Evolutionary conservation across 2,888 invertebrate genomes (phyloP), one percentile per base, ranked within the genome.

Genomic region (Torymus texanus): DNA sequence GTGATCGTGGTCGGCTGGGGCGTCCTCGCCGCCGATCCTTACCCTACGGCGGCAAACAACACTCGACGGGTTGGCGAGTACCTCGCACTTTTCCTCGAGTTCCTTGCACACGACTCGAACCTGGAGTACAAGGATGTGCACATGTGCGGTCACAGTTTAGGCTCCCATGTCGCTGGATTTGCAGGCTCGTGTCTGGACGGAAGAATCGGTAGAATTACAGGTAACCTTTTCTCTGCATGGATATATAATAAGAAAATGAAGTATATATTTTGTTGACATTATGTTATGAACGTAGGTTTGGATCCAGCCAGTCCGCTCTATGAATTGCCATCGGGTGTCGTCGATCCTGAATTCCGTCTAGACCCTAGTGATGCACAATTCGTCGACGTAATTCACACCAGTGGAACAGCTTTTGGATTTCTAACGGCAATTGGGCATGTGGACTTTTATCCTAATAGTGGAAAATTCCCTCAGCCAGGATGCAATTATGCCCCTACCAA

Each of bases 391-490:
- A 94, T 95, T 72, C 95, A 96, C 86, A 94, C 94, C 0, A 93
- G 94, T 84, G 93, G 92, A 0, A 95, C 95, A 0, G 90, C 93
- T 58, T 91, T 93, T 58, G 95, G 95, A 0, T 92, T 93, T 83
- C 85, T 86, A n/a, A 84, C 87, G 21, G 92, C 94, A 4, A 91
- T 94, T 18, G 95, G 95, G 0, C 93, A 95, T 86, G 94, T 91
- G 0, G 95, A 95, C 88, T 95, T 95, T 86, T 95, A 94, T 90
- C 95, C 95, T 0, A 95, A 95, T 87, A 92, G 93, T 24, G 95
- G 95, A 0, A 89, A 84, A 56, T 91, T 94, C 0, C 91, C 91
- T 0, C 95, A 95, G 85, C 95, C 95, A 0, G 95, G 95, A 0
- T 95, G 95, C 86, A 85, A 87, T 50, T 88, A 85, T 62, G 21